Base-by-base conservation (phyloP, 2,797 vertebrate genomes). In the Falco rusticolus region DNA sequence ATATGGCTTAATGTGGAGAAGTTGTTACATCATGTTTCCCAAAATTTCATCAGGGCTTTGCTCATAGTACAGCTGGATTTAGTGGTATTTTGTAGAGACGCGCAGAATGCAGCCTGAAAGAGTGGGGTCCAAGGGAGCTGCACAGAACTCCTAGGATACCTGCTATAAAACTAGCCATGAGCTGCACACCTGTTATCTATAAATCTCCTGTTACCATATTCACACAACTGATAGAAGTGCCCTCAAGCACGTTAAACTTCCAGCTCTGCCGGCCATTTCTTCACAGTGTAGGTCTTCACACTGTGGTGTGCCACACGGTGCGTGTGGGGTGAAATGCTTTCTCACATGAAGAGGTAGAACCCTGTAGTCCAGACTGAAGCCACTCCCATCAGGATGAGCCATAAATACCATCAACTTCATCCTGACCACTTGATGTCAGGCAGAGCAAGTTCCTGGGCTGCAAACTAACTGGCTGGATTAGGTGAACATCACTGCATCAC, bases 301-400 rank as follows among this genome's bases (percentile, higher is more conserved):
- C 9, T 21, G 33, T 0, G 0, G 33, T 47, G 24, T 48, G 16
- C 25, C 19, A 37, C 19, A 14, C 39, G 10, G 5, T 0, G 1
- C 0, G 0, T 10, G 16, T 21, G 26, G 5, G 29, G 18, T 51
- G 71, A 80, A 78, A 61, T 8, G 2, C 33, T 84, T 50, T 65
- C 50, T 72, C 47, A 61, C n/a, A 54, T 51, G 57, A 37, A 18
- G 22, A 18, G 12, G 7, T 29, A 60, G n/a, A 88, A 64, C 12
- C 19, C 17, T 70, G 25, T 24, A 69, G 41, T 61, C 54, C 50
- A 82, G 5, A 70, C 4, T 51, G 60, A 76, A 89, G 26, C 24
- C 13, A 5, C 2, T 77, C 10, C 10, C 22, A 25, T 47, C 28
- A 71, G 16, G 24, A 54, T 39, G 51, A 54, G 50, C 22, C n/a